Evolutionary conservation across 2,113 vertebrate genomes (phyloP), one percentile per base, ranked within the genome.

Genomic region (Trinectes maculatus): DNA sequence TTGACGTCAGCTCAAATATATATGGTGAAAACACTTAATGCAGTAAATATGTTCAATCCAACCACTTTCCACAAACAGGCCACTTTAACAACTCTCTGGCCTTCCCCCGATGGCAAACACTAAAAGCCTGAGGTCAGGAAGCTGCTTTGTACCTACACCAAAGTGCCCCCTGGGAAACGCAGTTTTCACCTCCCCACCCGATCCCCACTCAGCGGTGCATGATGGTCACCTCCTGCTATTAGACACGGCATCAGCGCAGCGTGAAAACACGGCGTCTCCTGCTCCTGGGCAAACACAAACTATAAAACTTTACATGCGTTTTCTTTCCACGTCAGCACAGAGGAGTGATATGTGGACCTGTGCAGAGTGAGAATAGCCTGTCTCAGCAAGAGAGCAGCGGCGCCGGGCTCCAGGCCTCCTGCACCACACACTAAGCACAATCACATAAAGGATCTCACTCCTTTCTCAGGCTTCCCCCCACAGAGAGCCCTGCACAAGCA

Each of bases 161-260:
- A 54, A 74, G 71, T 37, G 49, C 56, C 85, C 64, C 74, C 78
- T 69, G 88, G 80, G 88, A 88, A 16, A 49, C 1, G 69, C 51
- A 55, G 80, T 83, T 80, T 67, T 18, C 55, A 72, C 40, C 71
- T 53, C 69, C 21, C 79, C 64, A 60, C 22, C 70, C 67, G 36
- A 16, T 59, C 69, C 65, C 80, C 65, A 60, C 33, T 69, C 84
- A 61, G 74, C 48, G 4, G 59, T 2, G 74, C 70, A 10, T 70
- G 79, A 60, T 69, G 71, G 66, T 76, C 61, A 67, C 80, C 77
- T 78, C 85, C 77, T 72, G 88, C 61, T 71, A 89, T 91, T 89
- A 87, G 84, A 89, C 77, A 83, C 86, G 80, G 88, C 86, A 91
- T 87, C 82, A 80, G 80, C 46, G 71, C 79, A 69, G 84, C 83